These are phyloP conservation scores for Antidorcas marsupialis DNA, from an alignment of 2,113 vertebrate genomes.

Conservation along the genomic window DNA sequence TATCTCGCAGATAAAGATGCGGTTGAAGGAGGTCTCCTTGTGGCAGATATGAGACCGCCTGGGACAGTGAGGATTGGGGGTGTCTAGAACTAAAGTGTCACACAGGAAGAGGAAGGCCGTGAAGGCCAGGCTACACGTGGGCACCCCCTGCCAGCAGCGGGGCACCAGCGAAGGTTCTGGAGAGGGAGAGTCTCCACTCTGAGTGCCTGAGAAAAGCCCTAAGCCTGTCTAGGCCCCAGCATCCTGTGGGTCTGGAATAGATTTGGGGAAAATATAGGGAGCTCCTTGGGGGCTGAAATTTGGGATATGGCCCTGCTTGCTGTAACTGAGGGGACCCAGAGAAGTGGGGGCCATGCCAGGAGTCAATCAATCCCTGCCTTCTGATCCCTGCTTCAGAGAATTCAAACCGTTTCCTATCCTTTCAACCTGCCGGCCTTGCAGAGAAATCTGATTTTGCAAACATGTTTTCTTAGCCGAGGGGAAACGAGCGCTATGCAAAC, in stretches of 20 bases:
- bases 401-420: slow-evolving; percentile 56
- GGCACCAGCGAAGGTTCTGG: background rate
- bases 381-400: slow-evolving; percentile 37
- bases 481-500: slow-evolving; percentile 47
- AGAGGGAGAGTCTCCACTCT: background rate
- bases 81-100: background rate
- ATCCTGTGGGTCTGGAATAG: background rate
- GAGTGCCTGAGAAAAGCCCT: background rate
- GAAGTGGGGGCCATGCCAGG: background rate
- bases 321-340: background rate
- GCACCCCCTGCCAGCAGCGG: background rate
- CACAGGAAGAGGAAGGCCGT: background rate
- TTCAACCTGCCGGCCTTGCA: slow-evolving; percentile 59
- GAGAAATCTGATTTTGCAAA: slow-evolving; percentile 68
- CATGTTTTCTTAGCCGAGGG: slow-evolving; percentile 66
- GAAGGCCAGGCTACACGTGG: background rate
- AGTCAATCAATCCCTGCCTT: background rate
- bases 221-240: background rate
- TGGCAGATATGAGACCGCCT: background rate
- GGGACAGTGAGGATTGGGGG: background rate
- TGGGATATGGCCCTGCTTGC: background rate
- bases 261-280: background rate
- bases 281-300: background rate
- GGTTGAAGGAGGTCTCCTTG: accelerated
- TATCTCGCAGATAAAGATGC: background rate